Evolutionary conservation across 2,888 invertebrate species (phyloP), one percentile per base, ranked within the genome.

Genomic region (Terebella lapidaria): DNA sequence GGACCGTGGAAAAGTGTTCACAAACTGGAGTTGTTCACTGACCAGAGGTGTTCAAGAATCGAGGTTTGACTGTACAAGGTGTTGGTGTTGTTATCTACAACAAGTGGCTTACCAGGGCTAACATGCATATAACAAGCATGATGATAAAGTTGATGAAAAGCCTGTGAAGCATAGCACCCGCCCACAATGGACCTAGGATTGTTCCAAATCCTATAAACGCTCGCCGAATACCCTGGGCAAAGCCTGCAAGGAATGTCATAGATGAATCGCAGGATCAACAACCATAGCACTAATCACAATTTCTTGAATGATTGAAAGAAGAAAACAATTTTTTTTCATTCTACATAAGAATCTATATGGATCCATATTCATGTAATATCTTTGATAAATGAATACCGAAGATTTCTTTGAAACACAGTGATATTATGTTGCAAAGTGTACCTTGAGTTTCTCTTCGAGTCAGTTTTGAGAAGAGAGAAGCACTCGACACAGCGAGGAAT

Each of bases 391-490:
- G 20, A 56, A 15, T n/a, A n/a, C 30, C 18, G n/a, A 28, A 27
- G 24, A 54, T 20, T 4, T 55, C 18, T 18, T 18, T 35, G 2
- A 42, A n/a, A 10, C 10, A 46, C 46, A 15, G 46, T 4, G 22
- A n/a, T 15, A 25, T 18, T 5, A 46, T 3, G 3, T 26, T 29
- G 4, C 4, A 5, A 28, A 5, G 3, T 64, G 42, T 60, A 75
- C 76, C 77, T 64, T 77, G 77, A 5, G 71, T 71, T 63, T 74
- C 72, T 55, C 67, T 69, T 20, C 66, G 62, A 0, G 72, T 72
- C n/a, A 77, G 59, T 61, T 77, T 77, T 1, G 77, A 74, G 59
- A 69, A 77, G 15, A 77, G 64, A 3, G 77, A 77, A n/a, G 72
- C 67, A 59, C 71, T 70, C 10, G 72, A 67, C 10, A 73, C 71